A percentile compares a stretch with the other conserved stretches of the same genome.
phyloP scores from a whole-genome alignment of 2,888 invertebrate genomes.

The Eupithecia tripunctaria region DNA sequence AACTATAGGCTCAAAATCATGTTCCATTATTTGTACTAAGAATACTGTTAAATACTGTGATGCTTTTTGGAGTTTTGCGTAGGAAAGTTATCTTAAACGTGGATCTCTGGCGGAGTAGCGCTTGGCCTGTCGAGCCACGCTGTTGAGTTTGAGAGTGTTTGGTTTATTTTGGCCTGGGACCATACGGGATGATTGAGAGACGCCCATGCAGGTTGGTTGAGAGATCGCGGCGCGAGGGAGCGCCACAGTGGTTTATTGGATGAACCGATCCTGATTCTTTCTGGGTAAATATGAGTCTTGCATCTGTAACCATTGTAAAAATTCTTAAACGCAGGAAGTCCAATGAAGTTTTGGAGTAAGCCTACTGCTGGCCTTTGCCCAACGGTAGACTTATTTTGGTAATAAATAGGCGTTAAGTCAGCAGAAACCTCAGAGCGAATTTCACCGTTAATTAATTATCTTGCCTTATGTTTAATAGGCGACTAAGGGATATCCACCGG shows the following conservation, averaged over 20 bases:
- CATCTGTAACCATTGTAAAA: conserved; percentile 44
- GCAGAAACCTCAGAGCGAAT: not conserved
- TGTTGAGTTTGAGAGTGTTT: conserved; percentile 77
- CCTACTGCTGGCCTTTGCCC: not conserved
- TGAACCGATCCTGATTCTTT: conserved; percentile 35
- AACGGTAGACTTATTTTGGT: not conserved
- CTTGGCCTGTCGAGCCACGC: conserved; percentile 80
- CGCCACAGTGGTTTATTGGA: conserved; percentile 58
- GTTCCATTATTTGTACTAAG: conserved; percentile 66
- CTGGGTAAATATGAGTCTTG: conserved; percentile 25
- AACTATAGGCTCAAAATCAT: conserved; percentile 61
- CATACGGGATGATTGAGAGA: conserved; percentile 72
- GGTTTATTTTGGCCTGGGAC: conserved; percentile 82
- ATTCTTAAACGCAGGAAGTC: not conserved
- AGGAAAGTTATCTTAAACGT: conserved; percentile 82
- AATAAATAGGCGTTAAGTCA: not conserved
- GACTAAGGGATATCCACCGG: too few species aligned
- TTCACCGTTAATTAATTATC: too few species aligned
- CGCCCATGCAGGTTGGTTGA: conserved; percentile 72
- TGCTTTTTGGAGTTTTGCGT: conserved; percentile 40
- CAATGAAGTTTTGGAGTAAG: not conserved
- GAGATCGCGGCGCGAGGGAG: conserved; percentile 59
- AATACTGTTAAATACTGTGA: conserved; percentile 74
- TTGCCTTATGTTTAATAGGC: not conserved
- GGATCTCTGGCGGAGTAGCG: conserved; percentile 84